Conservation (phyloP, 2,888 invertebrate genomes). For the Acanthopleura granulata region DNA sequence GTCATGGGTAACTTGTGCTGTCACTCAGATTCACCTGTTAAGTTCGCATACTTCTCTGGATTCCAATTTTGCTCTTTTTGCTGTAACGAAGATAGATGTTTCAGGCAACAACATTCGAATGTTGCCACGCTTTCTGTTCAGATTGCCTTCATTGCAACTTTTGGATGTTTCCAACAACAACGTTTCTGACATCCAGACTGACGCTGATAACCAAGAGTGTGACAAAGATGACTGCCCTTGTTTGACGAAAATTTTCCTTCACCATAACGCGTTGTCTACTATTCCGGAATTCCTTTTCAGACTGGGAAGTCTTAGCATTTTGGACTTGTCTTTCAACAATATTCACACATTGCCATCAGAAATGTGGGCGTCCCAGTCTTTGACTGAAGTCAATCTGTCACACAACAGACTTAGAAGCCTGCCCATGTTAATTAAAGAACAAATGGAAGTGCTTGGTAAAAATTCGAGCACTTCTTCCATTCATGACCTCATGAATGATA, state of each 20-base stretch:
- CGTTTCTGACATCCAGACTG: slow-evolving; percentile 81
- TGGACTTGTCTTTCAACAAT: slow-evolving; percentile 96
- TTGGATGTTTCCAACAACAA: slow-evolving; percentile 87
- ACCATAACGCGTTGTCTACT: slow-evolving; percentile 83
- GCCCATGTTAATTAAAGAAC: slow-evolving; percentile 53
- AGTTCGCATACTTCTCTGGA: slow-evolving; percentile 75
- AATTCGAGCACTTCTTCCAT: slow-evolving; percentile 21
- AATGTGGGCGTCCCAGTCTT: slow-evolving; percentile 87
- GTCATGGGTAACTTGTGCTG: slow-evolving; percentile 88
- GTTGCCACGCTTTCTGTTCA: slow-evolving; percentile 86
- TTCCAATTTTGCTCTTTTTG: slow-evolving; percentile 81
- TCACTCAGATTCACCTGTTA: slow-evolving; percentile 87
- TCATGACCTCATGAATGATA: neutral
- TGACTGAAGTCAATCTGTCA: slow-evolving; percentile 89
- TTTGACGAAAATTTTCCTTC: slow-evolving; percentile 90
- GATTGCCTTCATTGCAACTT: slow-evolving; percentile 81
- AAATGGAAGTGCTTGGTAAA: neutral
- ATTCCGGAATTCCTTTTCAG: slow-evolving; percentile 87
- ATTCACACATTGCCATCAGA: slow-evolving; percentile 84
- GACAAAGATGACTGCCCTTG: slow-evolving; percentile 73
- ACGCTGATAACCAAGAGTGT: slow-evolving; percentile 34
- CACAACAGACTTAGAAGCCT: slow-evolving; percentile 88
- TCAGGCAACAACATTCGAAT: slow-evolving; percentile 87
- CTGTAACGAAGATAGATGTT: slow-evolving; percentile 93
- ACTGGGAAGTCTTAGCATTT: slow-evolving; percentile 81